Evolutionary conservation across 2,888 invertebrate genomes (phyloP), one percentile per base, ranked within the genome.

Genomic region (Peribatodes rhomboidaria): DNA sequence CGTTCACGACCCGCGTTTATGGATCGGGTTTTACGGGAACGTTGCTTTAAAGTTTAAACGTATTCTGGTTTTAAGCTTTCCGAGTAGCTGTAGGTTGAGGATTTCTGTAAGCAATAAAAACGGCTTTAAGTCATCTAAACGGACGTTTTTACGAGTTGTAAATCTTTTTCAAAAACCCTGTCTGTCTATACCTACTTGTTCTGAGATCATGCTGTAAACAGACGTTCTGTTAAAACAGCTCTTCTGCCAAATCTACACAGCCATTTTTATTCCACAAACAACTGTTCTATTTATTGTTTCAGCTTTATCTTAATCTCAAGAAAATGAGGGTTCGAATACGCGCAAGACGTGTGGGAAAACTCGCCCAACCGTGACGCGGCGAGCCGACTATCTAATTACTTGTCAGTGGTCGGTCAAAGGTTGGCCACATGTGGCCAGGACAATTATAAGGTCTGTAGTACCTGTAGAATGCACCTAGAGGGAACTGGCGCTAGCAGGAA

Each of bases 321-420:
- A 78, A 69, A 75, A 73, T 58, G 74, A 76, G 79, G 77, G 80
- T 74, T 76, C 71, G 69, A 74, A 72, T 64, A 70, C 70, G 69
- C 57, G 70, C 75, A 77, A 77, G 79, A 79, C 79, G 82, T 81
- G 83, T 85, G 86, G 81, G 85, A 86, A 87, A 81, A 60, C 3
- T 55, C 82, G 78, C 68, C 83, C 72, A 66, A 81, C 83, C 89
- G 80, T 80, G 83, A 87, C 91, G 79, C 66, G 72, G 75, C 76
- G 82, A 71, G 77, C 77, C 75, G 85, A 79, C 82, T 83, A 86
- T 89, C 86, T 91, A 90, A 91, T 92, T 89, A 87, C 87, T 79
- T 81, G 82, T 72, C 50, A 46, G 59, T 53, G 35, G 50, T 67
- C 77, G 84, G 86, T 84, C 86, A 86, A 78, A 87, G 88, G 86